Base-by-base conservation (phyloP, 2,888 invertebrate species). In the Ametastegia equiseti region DNA sequence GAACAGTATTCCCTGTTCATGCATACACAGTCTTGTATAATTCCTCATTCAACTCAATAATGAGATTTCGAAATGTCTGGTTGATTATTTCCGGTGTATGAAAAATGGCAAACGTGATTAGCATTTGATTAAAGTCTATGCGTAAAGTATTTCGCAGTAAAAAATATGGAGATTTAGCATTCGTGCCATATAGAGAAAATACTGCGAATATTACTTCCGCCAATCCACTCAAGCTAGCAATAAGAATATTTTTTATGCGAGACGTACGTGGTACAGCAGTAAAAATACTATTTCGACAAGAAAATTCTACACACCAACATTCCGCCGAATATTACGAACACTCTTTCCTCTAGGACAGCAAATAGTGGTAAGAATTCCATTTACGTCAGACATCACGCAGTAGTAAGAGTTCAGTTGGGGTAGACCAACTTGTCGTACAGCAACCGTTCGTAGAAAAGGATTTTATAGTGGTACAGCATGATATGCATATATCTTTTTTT, bases 311-410 rank as follows among this genome's bases (percentile, higher is more conserved):
- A 19, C 39, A 9, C 67, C 1, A 36, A 67, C 23, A 67, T 39
- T 39, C 36, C 6, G 11, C 36, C 67, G 67, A 39, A 39, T 39
- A 67, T 39, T 39, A 39, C 67, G 7, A 67, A 67, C 39, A 39
- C 39, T 19, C 39, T 36, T 67, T 67, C 67, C 39, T 19, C 67
- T 67, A 39, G 39, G n/a, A 67, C 15, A 67, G n/a, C 19, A 19
- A 39, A 67, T 23, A 36, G 67, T 67, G 39, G 67, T 67, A 67
- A 67, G 67, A 67, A 33, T 36, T 39, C 67, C 39, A 67, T 39
- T 67, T 39, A 39, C 39, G 67, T 67, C 67, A 67, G 67, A 39
- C 67, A 65, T 65, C 67, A 67, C 67, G 39, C 19, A 65, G 65
- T 65, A 65, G 65, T 65, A n/a, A 65, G 65, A 65, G 19, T 33